A percentile compares a stretch with the other conserved stretches of the same genome.
Conservation (phyloP, 2,888 invertebrate genomes). For the Smittia sp. region DNA sequence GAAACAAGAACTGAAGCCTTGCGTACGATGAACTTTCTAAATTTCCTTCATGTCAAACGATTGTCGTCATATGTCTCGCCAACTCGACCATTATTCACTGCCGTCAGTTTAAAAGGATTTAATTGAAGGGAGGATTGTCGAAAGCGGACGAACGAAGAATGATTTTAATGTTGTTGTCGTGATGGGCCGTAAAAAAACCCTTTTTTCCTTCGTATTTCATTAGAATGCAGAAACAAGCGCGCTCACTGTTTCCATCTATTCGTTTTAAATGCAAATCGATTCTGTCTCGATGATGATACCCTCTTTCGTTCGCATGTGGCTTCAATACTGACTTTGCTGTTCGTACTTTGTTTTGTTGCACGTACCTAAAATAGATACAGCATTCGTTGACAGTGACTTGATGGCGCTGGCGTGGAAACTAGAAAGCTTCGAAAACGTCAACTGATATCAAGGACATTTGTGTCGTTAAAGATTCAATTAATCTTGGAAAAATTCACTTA, state of each 20-base stretch:
- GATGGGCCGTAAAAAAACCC: too few relatives aligned
- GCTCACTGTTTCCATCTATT: not conserved
- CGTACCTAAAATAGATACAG: not conserved
- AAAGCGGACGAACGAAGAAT: too few relatives aligned
- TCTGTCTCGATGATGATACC: not conserved
- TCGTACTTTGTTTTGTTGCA: constrained; percentile 20
- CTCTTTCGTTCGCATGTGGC: not conserved
- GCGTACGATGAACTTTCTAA: not conserved
- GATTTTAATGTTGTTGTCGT: too few relatives aligned
- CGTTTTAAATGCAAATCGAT: constrained; percentile 27
- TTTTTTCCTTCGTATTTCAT: too few relatives aligned
- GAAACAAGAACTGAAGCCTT: not conserved
- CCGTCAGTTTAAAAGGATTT: too few relatives aligned
- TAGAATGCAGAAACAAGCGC: not conserved
- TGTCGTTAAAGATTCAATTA: too few relatives aligned
- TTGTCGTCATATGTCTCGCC: not conserved
- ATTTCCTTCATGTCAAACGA: not conserved
- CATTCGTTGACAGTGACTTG: too few relatives aligned
- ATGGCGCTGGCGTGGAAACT: too few relatives aligned
- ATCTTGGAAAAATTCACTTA: too few relatives aligned
- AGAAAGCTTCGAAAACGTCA: too few relatives aligned
- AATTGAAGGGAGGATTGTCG: too few relatives aligned
- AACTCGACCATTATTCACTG: constrained; percentile 8
- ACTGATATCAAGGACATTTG: too few relatives aligned
- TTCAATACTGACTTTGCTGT: not conserved